Percentiles rank a stretch among this genome's conserved stretches.
Conservation (phyloP, 2,797 vertebrate genomes). For the Gambusia yucatana region DNA sequence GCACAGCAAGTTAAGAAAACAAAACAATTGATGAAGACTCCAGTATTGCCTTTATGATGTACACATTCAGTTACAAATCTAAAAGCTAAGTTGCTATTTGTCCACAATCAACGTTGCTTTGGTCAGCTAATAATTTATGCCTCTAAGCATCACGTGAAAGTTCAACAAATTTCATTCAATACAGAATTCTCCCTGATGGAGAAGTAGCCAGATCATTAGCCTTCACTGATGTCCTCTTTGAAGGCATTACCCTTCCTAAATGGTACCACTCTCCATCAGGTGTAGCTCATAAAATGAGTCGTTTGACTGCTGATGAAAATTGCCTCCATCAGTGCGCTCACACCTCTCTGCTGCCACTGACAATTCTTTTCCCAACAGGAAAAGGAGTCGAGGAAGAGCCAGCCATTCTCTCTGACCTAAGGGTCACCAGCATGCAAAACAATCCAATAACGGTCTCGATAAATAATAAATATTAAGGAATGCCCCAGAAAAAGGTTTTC, state of each 20-base stretch:
- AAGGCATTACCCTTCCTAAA: slow-evolving; percentile 73
- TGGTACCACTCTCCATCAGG: slow-evolving; percentile 66
- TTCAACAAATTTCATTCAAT: slow-evolving; percentile 45
- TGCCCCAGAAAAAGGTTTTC: slow-evolving; percentile 1
- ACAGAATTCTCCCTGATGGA: slow-evolving; percentile 43
- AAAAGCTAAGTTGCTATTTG: slow-evolving; percentile 25
- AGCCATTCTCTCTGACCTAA: slow-evolving; percentile 45
- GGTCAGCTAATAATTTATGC: slow-evolving; percentile 39
- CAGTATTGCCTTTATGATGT: not conserved
- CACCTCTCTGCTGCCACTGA: slow-evolving; percentile 29
- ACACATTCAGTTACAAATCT: slow-evolving; percentile 12
- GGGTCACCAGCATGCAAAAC: slow-evolving; percentile 37
- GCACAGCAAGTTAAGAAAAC: not conserved
- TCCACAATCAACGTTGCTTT: slow-evolving; percentile 27
- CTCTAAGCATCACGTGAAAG: slow-evolving; percentile 29
- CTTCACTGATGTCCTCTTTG: slow-evolving; percentile 52
- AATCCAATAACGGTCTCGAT: slow-evolving; percentile 13
- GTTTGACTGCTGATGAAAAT: slow-evolving; percentile 64
- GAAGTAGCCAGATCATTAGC: slow-evolving; percentile 53
- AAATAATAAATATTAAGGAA: slow-evolving; percentile 22
- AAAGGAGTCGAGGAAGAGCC: slow-evolving; percentile 19
- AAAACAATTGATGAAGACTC: not conserved
- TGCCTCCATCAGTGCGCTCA: slow-evolving; percentile 45
- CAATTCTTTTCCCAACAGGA: slow-evolving; percentile 24
- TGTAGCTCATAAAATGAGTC: slow-evolving; percentile 57